Conservation (phyloP, 1,140 invertebrate genomes). For the Drosophila orena region DNA sequence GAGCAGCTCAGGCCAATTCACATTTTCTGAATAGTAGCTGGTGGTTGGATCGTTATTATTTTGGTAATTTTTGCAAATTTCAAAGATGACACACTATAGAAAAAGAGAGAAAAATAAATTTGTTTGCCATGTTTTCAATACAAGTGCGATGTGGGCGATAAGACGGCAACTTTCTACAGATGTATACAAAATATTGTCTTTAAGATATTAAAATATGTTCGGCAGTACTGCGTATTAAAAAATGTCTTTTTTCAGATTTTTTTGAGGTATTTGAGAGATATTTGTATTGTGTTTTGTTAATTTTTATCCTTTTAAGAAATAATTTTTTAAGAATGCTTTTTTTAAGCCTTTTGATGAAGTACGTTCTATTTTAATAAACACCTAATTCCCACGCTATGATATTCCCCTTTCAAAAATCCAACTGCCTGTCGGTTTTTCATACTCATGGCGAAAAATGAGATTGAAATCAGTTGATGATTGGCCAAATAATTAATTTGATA, state of each 20-base stretch:
- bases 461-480: constrained; percentile 41
- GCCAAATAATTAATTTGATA: constrained; percentile 46
- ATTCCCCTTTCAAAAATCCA: constrained; percentile 14
- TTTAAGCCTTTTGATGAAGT: too few relatives aligned
- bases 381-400: constrained; percentile 15
- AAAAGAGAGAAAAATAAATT: not conserved
- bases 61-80: constrained; percentile 28
- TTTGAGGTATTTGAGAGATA: too few relatives aligned
- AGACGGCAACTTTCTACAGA: constrained; percentile 16
- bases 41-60: constrained; percentile 1
- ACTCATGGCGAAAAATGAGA: constrained; percentile 13
- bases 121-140: constrained; percentile 1
- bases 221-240: not conserved
- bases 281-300: too few relatives aligned
- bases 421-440: constrained; percentile 4
- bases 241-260: too few relatives aligned
- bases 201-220: not conserved
- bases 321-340: too few relatives aligned
- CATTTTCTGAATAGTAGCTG: constrained; percentile 34
- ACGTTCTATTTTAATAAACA: not conserved
- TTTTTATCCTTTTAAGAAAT: too few relatives aligned
- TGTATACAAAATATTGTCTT: not conserved
- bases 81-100: not conserved
- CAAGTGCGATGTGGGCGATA: not conserved
- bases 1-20: constrained; percentile 41